Evolutionary conservation across 1,140 invertebrate species (phyloP), one percentile per base, ranked within the genome.

Genomic region (Akabosia matsudoensis): DNA sequence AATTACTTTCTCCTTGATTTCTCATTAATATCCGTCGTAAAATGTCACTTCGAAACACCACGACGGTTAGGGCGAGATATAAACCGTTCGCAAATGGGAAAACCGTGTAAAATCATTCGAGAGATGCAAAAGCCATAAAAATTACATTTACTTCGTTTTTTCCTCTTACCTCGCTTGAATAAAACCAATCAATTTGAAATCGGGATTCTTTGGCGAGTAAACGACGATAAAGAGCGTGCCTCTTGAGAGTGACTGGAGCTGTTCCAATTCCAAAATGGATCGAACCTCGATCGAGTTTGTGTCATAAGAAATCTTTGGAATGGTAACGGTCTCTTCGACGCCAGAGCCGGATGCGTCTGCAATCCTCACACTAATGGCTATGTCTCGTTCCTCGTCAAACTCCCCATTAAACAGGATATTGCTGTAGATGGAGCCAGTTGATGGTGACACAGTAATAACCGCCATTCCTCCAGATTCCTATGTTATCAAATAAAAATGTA

Each of bases 331-430:
- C 83, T 93, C 92, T 80, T 92, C 89, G 16, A 93, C 86, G 34
- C 92, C 91, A 0, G 88, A 85, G 56, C 76, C 75, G 22, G 82
- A 79, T 28, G 76, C 76, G 54, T 90, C 85, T 52, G 90, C 89
- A 10, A 95, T 85, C n/a, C 90, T 86, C 0, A 94, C 88, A 70
- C 89, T 88, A 0, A 95, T 83, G 0, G 90, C 87, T 0, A 90
- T 89, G 79, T 93, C 90, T 22, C 86, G 82, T 0, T 87, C 85
- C 76, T 92, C 91, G 70, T 90, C 87, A 74, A 95, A 93, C 0
- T 95, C 85, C 0, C 93, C 93, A 79, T 93, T 94, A 82, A 94
- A 94, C 0, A 94, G 88, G 0, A 95, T 83, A 0, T 91, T 91
- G 0, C 95, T 83, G 81, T 95, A 93, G 74, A 95, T 88, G 1